Evolutionary conservation across 2,888 invertebrate species (phyloP), one percentile per base, ranked within the genome.

Genomic region (Synergus itoensis): DNA sequence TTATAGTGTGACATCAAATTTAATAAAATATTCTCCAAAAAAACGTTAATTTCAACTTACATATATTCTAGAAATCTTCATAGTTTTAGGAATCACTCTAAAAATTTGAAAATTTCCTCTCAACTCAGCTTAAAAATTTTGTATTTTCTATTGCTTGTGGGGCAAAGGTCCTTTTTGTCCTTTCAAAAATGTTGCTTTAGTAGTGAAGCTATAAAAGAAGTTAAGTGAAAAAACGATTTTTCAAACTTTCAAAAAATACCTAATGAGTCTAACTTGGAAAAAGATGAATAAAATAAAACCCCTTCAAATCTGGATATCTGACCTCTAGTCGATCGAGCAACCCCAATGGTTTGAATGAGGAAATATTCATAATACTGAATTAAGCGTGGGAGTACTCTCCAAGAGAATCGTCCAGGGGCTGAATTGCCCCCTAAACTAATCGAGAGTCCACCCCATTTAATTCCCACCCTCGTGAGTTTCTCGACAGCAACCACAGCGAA

Each of bases 281-380:
- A 60, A 21, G 8, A 1, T 21, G 4, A 21, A 60, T 60, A 60
- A 60, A 21, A 60, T 21, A n/a, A 18, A 9, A 21, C 12, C 4
- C 1, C 12, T 21, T 21, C 18, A 7, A 21, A 21, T 21, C 21
- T 12, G 60, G 21, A 8, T 60, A 60, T 60, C 60, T 60, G 60
- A 60, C 60, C 60, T 21, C 18, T 60, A 60, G 21, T 60, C 60
- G 18, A 11, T 21, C 12, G 21, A 60, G 9, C 60, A 40, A 64
- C 64, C 64, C 18, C 40, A n/a, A 79, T 73, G 79, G 73, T 79
- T 80, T 81, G 79, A 86, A 85, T 76, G 84, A 88, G 90, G 85
- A 89, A 90, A 91, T 91, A 91, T 91, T 91, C 90, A 91, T 91
- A 90, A 91, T 90, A 88, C 88, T 85, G 89, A 90, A 91, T 91